Evolutionary conservation across 2,113 vertebrate genomes (phyloP).

Genomic region (Scophthalmus maximus): DNA sequence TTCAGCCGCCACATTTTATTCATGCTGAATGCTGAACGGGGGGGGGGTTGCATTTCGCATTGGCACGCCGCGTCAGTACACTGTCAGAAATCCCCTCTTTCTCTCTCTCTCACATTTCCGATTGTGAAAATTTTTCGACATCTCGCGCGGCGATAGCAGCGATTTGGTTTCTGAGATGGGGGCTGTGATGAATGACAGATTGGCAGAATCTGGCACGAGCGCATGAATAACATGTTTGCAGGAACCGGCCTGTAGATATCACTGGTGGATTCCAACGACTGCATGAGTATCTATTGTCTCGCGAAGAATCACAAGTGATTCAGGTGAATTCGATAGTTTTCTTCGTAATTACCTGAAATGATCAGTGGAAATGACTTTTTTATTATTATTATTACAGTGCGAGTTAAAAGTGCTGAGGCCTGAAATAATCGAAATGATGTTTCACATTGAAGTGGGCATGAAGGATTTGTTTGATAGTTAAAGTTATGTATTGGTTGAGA

Average conservation of each 20-base stretch:
- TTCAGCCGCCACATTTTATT: conserved; percentile 39
- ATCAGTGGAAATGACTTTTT: conserved; percentile 15
- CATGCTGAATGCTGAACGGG: not conserved
- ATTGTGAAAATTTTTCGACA: not conserved
- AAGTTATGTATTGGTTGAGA: no score
- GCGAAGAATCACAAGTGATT: not conserved
- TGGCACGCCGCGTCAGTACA: not conserved
- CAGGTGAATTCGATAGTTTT: conserved; percentile 7
- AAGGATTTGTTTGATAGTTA: not conserved
- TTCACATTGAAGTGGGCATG: conserved; percentile 1
- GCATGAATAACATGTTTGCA: conserved; percentile 21
- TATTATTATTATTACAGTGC: conserved; percentile 13
- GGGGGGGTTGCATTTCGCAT: conserved; percentile 7
- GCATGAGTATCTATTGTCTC: not conserved
- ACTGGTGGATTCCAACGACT: not conserved
- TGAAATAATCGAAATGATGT: conserved; percentile 6
- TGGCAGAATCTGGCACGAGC: not conserved
- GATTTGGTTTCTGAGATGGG: conserved; percentile 19
- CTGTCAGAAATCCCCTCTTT: not conserved
- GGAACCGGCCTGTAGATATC: conserved; percentile 8
- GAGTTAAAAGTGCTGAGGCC: conserved; percentile 10
- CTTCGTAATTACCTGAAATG: conserved; percentile 16
- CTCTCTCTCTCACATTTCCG: conserved; percentile 14
- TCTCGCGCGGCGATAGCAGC: not conserved
- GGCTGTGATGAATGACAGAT: conserved; percentile 14